These are phyloP conservation scores for Hanleya hanleyi DNA, from an alignment of 2,888 invertebrate genomes.

Conservation along the genomic window DNA sequence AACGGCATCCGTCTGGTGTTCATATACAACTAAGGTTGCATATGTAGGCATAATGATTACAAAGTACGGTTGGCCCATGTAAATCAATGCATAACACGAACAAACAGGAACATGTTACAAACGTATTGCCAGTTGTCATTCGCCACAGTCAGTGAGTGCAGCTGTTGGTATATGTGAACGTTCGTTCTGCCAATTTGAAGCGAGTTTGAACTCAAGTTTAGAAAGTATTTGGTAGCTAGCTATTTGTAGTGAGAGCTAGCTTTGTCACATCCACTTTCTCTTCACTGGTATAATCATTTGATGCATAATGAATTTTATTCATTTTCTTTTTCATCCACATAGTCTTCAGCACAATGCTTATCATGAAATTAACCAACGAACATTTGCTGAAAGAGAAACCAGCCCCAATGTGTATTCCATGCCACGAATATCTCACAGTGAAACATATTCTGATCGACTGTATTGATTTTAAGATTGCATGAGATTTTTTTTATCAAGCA, in stretches of 20 bases:
- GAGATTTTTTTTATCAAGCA: too few species aligned
- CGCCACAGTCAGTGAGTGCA: too few species aligned
- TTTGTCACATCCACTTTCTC: background rate
- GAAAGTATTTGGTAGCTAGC: background rate
- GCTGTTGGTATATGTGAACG: background rate
- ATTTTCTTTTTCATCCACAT: background rate
- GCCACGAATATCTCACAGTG: too few species aligned
- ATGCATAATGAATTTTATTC: too few species aligned
- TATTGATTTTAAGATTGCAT: too few species aligned
- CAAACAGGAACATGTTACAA: constrained; percentile 9
- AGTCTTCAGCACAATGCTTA: background rate
- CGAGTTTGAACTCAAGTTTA: background rate
- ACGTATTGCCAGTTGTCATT: background rate
- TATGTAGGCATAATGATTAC: constrained; percentile 10
- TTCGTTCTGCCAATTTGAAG: background rate
- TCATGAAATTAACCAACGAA: background rate
- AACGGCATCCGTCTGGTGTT: background rate
- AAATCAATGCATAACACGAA: constrained; percentile 10
- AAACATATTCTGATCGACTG: too few species aligned
- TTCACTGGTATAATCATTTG: too few species aligned
- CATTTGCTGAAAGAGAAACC: background rate
- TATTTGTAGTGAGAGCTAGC: background rate
- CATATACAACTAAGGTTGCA: background rate
- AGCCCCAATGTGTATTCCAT: background rate
- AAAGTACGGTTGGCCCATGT: constrained; percentile 13